Conservation (phyloP, 2,113 vertebrate species). For the Polypterus bichir region DNA sequence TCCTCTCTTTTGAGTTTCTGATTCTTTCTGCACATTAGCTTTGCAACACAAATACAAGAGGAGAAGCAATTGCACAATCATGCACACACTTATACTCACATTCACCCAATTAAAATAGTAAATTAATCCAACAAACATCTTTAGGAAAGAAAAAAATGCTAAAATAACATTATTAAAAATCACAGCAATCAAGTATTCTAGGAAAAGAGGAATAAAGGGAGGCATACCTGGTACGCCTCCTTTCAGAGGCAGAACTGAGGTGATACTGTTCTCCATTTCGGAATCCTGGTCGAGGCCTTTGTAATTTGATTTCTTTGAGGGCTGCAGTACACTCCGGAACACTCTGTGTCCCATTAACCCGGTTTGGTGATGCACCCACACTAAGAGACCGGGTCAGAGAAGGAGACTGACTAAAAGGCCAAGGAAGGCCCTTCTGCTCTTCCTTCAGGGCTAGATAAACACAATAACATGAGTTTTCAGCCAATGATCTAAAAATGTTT, state of each 20-base stretch:
- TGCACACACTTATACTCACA: no score
- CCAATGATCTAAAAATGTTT: background rate
- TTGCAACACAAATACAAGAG: no score
- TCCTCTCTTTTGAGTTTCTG: no score
- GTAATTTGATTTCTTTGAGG: constrained; percentile 12
- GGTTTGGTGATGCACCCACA: constrained; percentile 42
- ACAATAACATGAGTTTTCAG: background rate
- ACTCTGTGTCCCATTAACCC: constrained; percentile 7
- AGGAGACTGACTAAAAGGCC: constrained; percentile 66
- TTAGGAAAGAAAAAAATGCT: no score
- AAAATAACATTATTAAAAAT: no score
- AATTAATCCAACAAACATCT: no score
- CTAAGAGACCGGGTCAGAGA: constrained; percentile 33
- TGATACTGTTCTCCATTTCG: background rate
- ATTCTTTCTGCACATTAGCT: no score
- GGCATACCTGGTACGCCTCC: background rate
- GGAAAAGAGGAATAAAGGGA: background rate
- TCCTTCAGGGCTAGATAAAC: constrained; percentile 52
- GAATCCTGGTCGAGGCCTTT: background rate
- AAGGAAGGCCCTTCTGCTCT: constrained; percentile 57
- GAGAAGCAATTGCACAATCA: no score
- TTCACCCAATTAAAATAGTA: no score
- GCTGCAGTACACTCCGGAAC: constrained; percentile 18
- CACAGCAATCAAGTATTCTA: no score
- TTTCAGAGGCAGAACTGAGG: background rate